Evolutionary conservation across 2,113 vertebrate species (phyloP).

Genomic region (Merops nubicus): DNA sequence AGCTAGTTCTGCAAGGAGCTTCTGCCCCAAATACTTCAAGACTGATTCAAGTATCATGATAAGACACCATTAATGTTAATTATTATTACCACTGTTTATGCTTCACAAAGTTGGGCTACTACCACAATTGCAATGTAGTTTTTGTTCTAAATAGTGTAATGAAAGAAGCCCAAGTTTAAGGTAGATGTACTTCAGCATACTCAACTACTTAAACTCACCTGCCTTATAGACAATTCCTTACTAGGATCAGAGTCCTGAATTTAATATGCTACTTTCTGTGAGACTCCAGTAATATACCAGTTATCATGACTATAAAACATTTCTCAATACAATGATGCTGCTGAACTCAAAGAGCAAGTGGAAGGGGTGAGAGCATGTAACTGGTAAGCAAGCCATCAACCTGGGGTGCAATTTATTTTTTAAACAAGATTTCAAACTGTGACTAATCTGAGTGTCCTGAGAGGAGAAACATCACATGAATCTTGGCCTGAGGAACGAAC

Average conservation of each 20-base stretch:
- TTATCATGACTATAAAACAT: not conserved
- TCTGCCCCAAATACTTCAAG: not conserved
- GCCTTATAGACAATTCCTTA: not conserved
- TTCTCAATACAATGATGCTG: not conserved
- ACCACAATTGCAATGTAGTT: not conserved
- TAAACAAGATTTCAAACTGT: conserved; percentile 38
- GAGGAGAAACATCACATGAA: conserved; percentile 43
- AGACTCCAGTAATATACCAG: not conserved
- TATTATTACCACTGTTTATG: not conserved
- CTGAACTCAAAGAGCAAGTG: not conserved
- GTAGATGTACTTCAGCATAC: not conserved
- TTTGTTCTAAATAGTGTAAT: not conserved
- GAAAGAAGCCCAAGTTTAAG: not conserved
- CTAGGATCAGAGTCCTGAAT: not conserved
- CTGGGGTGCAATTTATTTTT: not conserved
- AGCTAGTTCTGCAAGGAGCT: not conserved
- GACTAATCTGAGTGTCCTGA: conserved; percentile 33
- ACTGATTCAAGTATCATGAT: not conserved
- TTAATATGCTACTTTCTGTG: not conserved
- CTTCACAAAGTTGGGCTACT: not conserved
- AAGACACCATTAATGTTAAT: not conserved
- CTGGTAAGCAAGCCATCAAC: not conserved
- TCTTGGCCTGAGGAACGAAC: conserved; percentile 33
- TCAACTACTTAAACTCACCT: not conserved
- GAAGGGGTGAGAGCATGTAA: not conserved